Evolutionary conservation across 2,888 invertebrate genomes (phyloP), one percentile per base, ranked within the genome.

Genomic region (Dorcus hopei): DNA sequence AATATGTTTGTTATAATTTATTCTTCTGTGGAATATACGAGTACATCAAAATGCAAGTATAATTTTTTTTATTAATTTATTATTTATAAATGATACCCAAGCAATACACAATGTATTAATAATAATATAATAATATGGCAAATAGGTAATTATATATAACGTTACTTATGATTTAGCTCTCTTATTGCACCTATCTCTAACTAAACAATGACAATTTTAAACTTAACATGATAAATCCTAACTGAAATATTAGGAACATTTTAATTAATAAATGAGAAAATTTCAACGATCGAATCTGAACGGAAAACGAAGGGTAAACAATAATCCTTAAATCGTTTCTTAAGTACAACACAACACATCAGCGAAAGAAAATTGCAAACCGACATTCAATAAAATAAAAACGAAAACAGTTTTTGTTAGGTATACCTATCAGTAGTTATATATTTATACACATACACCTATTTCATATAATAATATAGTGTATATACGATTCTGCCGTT

Each of bases 81-180:
- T 77, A 76, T 76, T 74, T 79, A 78, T 77, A 79, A 79, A 79
- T 77, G 75, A 78, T 78, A 77, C 77, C 76, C 76, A 78, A 79
- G 78, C 78, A 77, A 72, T 78, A 78, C 77, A 79, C 77, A 78
- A 77, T 74, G 72, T 75, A 74, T 76, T 74, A 74, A 75, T 74
- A 68, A 66, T 68, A 72, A 68, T 61, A 61, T 74, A 73, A 76
- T 76, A 77, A 76, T 79, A 80, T 80, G 79, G 80, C 79, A 79
- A 78, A 77, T 75, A 77, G 74, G 72, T 74, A 73, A 73, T 73
- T 71, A 71, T 72, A 71, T 66, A 71, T 73, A 73, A 75, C 72
- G 69, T 72, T 72, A 73, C 72, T 74, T 70, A 74, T 73, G 65
- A 70, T 71, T 69, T 69, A 69, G 69, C 68, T 75, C 61, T 67